phyloP scores from a whole-genome alignment of 2,113 vertebrate genomes.

The Neolamprologus ventralis region DNA sequence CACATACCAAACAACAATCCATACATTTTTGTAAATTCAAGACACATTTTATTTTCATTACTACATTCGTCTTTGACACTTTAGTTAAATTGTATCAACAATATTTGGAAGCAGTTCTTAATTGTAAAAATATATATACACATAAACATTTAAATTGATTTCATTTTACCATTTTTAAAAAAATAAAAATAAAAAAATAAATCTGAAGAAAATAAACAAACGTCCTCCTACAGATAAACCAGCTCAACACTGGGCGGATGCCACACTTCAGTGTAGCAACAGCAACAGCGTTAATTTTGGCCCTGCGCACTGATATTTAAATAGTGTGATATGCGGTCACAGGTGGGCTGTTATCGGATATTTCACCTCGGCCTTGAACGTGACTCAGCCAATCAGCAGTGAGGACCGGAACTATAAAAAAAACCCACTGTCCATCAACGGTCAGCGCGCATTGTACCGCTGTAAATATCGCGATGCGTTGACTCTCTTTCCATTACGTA shows the following conservation, averaged over 20 bases:
- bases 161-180: neutral
- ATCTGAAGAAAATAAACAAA: neutral
- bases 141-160: neutral
- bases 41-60: neutral
- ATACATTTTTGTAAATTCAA: neutral
- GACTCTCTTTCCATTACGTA: neutral
- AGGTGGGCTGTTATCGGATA: neutral
- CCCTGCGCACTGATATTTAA: neutral
- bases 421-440: neutral
- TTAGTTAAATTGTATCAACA: neutral
- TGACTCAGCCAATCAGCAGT: slow-evolving; percentile 38
- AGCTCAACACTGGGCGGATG: neutral
- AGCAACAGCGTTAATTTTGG: neutral
- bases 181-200: neutral
- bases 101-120: neutral
- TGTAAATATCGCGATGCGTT: slow-evolving; percentile 2
- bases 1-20: neutral
- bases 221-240: neutral
- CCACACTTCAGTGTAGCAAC: neutral
- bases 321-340: neutral
- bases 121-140: neutral
- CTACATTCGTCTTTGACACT: neutral
- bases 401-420: neutral
- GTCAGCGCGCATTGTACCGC: neutral
- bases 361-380: neutral